Conservation (phyloP, 2,888 invertebrate genomes). For the Ochropacha duplaris region DNA sequence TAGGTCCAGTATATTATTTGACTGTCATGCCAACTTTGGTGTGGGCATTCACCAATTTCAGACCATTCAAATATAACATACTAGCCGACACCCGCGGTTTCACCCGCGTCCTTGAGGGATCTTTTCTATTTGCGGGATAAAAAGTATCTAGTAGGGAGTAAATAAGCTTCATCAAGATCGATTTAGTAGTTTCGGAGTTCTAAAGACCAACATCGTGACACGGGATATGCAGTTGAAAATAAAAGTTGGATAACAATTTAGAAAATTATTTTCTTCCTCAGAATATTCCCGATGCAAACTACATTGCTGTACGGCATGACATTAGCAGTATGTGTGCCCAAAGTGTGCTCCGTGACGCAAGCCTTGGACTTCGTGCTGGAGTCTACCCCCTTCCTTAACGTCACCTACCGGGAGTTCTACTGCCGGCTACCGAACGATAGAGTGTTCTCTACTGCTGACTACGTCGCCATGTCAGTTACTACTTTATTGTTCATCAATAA, state of each 20-base stretch:
- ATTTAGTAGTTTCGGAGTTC: too few species aligned
- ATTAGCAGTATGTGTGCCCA: slow-evolving; percentile 51
- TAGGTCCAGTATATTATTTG: too few species aligned
- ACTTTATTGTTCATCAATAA: background rate
- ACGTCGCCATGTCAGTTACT: slow-evolving; percentile 51
- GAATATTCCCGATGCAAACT: slow-evolving; percentile 35
- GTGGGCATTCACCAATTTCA: too few species aligned
- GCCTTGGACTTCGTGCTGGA: slow-evolving; percentile 40
- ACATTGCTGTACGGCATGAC: slow-evolving; percentile 15
- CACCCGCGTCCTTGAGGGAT: too few species aligned
- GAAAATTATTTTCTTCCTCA: slow-evolving; percentile 10
- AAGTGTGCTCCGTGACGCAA: slow-evolving; percentile 43
- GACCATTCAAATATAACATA: too few species aligned
- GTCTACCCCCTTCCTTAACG: slow-evolving; percentile 28
- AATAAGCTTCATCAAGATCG: too few species aligned
- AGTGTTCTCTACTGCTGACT: slow-evolving; percentile 50
- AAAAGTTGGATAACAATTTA: background rate
- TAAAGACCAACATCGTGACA: too few species aligned
- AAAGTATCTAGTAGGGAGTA: too few species aligned
- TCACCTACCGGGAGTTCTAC: slow-evolving; percentile 44
- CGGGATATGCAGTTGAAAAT: too few species aligned
- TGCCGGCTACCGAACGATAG: slow-evolving; percentile 62
- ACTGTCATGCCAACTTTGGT: too few species aligned
- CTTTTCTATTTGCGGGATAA: too few species aligned
- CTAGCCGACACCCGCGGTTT: too few species aligned